phyloP scores from a whole-genome alignment of 2,113 vertebrate species.

The Mesembrinibis cayennensis region DNA sequence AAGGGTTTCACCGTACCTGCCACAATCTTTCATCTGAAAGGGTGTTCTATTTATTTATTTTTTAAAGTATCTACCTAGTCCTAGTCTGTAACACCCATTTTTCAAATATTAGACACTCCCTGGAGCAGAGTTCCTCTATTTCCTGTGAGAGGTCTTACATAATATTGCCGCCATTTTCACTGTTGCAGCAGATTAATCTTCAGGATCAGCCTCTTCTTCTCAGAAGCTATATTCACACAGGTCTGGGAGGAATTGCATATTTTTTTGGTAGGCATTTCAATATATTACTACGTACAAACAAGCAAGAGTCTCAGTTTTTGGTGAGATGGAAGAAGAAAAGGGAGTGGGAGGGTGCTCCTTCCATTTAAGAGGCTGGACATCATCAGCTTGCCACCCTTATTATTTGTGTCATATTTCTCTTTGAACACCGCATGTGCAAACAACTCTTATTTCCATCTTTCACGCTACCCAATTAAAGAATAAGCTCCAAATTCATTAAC shows the following conservation, averaged over 20 bases:
- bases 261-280: not conserved
- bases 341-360: not conserved
- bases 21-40: not conserved
- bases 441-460: not conserved
- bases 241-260: accelerated
- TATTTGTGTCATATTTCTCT: not conserved
- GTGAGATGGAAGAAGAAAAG: not conserved
- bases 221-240: not conserved
- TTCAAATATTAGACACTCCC: not conserved
- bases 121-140: not conserved
- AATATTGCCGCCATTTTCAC: not conserved
- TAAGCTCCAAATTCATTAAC: not conserved
- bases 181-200: not conserved
- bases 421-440: not conserved
- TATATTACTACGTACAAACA: not conserved
- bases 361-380: not conserved
- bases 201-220: not conserved
- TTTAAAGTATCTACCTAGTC: not conserved
- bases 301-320: not conserved
- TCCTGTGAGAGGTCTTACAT: not conserved
- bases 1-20: not conserved
- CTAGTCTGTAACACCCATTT: not conserved
- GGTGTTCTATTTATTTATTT: not conserved
- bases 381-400: not conserved
- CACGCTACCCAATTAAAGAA: not conserved